phyloP scores from a whole-genome alignment of 2,113 vertebrate genomes.

The Pandion haliaetus region DNA sequence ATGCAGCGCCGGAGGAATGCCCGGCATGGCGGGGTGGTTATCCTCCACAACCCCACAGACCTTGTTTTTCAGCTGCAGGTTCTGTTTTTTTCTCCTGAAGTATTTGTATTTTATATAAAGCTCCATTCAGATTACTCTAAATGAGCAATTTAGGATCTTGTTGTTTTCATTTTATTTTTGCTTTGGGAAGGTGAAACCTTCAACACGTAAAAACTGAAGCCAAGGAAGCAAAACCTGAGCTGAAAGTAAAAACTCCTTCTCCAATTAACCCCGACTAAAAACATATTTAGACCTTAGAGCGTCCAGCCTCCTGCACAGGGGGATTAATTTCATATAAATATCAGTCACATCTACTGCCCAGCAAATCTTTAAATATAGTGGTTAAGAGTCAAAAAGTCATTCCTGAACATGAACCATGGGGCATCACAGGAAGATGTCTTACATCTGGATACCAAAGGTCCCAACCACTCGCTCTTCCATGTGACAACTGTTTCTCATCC shows the following conservation, averaged over 20 bases:
- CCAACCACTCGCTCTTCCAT: not conserved
- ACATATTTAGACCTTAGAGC: not conserved
- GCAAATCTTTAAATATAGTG: not conserved
- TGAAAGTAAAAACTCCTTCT: not conserved
- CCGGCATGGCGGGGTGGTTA: not conserved
- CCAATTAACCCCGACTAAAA: not conserved
- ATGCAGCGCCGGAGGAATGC: conserved; percentile 41
- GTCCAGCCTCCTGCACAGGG: not conserved
- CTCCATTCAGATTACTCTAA: conserved; percentile 34
- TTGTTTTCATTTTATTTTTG: conserved; percentile 32
- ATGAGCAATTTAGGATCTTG: not conserved
- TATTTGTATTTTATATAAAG: conserved; percentile 33
- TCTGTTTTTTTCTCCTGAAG: not conserved
- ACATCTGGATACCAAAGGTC: not conserved
- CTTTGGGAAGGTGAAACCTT: conserved; percentile 21
- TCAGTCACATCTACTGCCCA: not conserved
- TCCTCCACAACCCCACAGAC: conserved; percentile 3
- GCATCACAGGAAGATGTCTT: not conserved
- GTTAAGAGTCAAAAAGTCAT: not conserved
- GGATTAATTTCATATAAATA: not conserved
- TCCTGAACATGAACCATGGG: not conserved
- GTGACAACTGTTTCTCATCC: not conserved
- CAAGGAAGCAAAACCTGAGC: conserved; percentile 35
- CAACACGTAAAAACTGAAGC: not conserved
- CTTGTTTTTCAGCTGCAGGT: conserved; percentile 46